Percentiles rank a stretch among this genome's conserved stretches.
Evolutionary conservation across 2,113 vertebrate species (phyloP).

Genomic region (Varanus komodoensis): DNA sequence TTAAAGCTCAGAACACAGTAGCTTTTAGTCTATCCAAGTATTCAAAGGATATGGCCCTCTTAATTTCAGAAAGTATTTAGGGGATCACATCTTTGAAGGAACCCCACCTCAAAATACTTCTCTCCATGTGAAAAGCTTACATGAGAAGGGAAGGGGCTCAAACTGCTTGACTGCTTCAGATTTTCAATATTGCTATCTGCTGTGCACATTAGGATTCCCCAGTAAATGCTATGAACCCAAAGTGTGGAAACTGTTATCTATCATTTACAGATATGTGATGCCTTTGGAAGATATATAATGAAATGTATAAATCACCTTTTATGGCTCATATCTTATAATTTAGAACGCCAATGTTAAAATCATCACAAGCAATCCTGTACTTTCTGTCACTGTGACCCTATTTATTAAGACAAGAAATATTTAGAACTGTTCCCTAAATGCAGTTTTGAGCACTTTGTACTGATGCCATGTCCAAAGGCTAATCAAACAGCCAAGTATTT

Average conservation of each 20-base stretch:
- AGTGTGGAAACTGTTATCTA: constrained; percentile 11
- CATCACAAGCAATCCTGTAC: neutral
- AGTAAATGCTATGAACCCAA: constrained; percentile 22
- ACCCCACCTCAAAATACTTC: neutral
- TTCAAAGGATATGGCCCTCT: neutral
- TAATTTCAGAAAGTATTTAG: neutral
- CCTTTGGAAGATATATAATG: constrained; percentile 20
- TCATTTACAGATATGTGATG: neutral
- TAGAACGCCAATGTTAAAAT: constrained; percentile 32
- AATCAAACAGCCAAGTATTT: constrained; percentile 18
- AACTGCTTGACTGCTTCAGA: constrained; percentile 32
- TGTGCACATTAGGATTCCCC: constrained; percentile 14
- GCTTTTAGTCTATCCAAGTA: neutral
- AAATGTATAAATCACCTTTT: constrained; percentile 4
- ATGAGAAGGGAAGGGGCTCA: neutral
- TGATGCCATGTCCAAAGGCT: rapidly evolving
- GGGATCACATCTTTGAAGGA: neutral
- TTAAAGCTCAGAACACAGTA: neutral
- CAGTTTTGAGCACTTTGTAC: neutral
- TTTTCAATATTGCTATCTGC: neutral
- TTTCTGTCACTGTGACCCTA: neutral
- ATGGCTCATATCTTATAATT: neutral
- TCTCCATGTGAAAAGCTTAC: neutral
- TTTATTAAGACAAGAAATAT: constrained; percentile 40
- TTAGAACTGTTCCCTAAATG: constrained; percentile 6